Base-by-base conservation (phyloP, 2,888 invertebrate species). In the Julus scandinavius region DNA sequence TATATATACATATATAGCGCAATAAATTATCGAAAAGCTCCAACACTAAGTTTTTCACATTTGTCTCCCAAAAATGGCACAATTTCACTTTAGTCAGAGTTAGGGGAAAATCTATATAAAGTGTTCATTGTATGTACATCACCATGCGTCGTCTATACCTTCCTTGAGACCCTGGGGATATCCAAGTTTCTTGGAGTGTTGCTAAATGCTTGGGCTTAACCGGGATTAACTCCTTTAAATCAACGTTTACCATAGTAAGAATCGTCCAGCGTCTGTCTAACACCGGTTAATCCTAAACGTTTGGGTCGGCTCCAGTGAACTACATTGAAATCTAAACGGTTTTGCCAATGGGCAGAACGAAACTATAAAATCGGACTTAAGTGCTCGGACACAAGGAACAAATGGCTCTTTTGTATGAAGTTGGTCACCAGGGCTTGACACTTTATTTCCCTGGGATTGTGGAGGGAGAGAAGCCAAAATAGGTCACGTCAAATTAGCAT, bases 361-460 rank as follows among this genome's bases (percentile, higher is more conserved):
- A 58, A 58, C 15, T 15, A 58, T 58, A 63, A 63, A 63, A 20
- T 63, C 20, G n/a, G 5, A 20, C 63, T 63, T 63, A 63, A 63
- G 63, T 63, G 63, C 63, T 63, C 63, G 63, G 63, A 63, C 63
- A 63, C 9, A 6, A 20, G 20, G 63, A 63, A 63, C 63, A 63
- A 63, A 63, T 63, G 63, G 63, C 5, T 63, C 20, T 63, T 63
- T 63, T 63, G 63, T 63, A 63, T 15, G 63, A n/a, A 63, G 63
- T 63, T 20, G 63, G 63, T 63, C 63, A 63, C 63, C 63, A 20
- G 63, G 63, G 20, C 15, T 63, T 20, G 63, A 11, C 58, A 11
- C 58, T 15, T 58, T 58, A 11, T 58, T 4, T 58, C 15, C 58
- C 58, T 17, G 4, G 15, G 15, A 58, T 58, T 58, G 58, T 11